Evolutionary conservation across 1,140 invertebrate species (phyloP).

Genomic region (Cardiocondyla obscurior): DNA sequence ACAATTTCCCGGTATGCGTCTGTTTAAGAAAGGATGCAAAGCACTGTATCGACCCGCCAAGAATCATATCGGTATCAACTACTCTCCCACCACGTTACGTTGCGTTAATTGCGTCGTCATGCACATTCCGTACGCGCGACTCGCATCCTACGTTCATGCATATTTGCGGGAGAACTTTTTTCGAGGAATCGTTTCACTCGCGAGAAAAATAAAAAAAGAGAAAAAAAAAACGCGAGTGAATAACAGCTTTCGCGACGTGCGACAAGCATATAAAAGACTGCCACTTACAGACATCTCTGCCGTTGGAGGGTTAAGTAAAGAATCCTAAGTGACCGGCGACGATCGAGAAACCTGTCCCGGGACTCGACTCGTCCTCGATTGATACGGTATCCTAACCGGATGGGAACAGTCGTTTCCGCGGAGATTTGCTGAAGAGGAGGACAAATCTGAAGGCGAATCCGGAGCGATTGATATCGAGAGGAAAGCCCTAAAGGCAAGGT

Average conservation of each 20-base stretch:
- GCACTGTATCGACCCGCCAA: not conserved
- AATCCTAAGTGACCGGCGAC: slow-evolving; percentile 22
- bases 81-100: not conserved
- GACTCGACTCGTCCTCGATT: slow-evolving; percentile 46
- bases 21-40: not conserved
- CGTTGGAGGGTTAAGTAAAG: slow-evolving; percentile 12
- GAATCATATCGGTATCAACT: not conserved
- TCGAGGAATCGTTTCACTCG: not conserved
- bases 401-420: slow-evolving; percentile 41
- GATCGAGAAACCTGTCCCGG: slow-evolving; percentile 33
- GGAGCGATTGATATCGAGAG: slow-evolving; percentile 58
- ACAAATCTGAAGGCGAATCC: slow-evolving; percentile 61
- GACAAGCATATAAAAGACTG: not conserved
- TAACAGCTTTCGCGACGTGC: not conserved
- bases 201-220: no score
- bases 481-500: slow-evolving; percentile 50
- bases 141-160: not conserved
- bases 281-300: not conserved
- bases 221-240: not conserved
- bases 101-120: not conserved
- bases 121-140: not conserved
- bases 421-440: slow-evolving; percentile 58
- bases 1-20: slow-evolving; percentile 30
- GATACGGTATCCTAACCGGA: slow-evolving; percentile 50
- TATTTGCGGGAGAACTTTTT: not conserved